Conservation (phyloP, 2,797 vertebrate genomes). For the Nannoperca obscura region DNA sequence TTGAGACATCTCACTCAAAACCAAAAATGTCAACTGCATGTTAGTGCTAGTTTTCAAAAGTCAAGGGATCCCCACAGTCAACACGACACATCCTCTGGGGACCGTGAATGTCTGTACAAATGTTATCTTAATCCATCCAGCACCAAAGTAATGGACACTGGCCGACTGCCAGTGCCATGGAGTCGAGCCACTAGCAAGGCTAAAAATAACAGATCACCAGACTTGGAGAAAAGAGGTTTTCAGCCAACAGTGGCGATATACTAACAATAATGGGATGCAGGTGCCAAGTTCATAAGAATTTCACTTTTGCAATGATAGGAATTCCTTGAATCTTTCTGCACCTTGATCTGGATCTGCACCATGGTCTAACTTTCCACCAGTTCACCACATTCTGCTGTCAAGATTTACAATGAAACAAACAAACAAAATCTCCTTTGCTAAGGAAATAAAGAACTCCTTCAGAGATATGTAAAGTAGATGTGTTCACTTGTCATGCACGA, state of each 20-base stretch:
- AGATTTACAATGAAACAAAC: slow-evolving; percentile 36
- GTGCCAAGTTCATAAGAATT: background rate
- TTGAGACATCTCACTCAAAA: background rate
- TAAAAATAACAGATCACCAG: background rate
- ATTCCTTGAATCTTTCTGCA: background rate
- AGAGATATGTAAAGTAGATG: slow-evolving; percentile 32
- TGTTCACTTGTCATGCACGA: slow-evolving; percentile 7
- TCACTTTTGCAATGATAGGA: background rate
- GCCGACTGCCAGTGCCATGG: too few species aligned
- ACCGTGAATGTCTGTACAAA: background rate
- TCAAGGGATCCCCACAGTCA: background rate
- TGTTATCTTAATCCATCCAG: background rate
- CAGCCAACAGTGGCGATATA: background rate
- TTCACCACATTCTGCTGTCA: slow-evolving; percentile 34
- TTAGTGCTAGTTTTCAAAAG: background rate
- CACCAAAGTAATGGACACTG: background rate
- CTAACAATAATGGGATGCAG: background rate
- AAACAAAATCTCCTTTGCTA: slow-evolving; percentile 39
- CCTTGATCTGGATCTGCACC: background rate
- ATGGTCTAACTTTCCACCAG: slow-evolving; percentile 12
- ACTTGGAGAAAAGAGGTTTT: background rate
- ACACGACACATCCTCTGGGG: background rate
- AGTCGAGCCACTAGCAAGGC: background rate
- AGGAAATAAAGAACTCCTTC: slow-evolving; percentile 22
- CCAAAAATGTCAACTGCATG: background rate